A percentile compares a stretch with the other conserved stretches of the same genome.
phyloP scores from a whole-genome alignment of 2,113 vertebrate genomes.

The Seriola rivoliana region DNA sequence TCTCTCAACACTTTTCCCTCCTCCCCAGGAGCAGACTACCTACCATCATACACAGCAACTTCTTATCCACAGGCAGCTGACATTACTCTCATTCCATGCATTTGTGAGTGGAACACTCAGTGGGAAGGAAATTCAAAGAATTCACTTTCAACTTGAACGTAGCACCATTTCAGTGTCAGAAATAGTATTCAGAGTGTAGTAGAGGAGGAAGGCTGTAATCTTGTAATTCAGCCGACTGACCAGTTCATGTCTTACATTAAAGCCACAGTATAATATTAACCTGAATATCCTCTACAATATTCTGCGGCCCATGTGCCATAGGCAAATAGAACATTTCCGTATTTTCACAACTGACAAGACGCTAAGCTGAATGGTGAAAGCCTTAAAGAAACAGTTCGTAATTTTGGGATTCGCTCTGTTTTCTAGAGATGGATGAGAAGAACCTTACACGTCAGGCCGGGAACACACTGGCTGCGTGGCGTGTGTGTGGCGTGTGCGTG shows the following conservation, averaged over 20 bases:
- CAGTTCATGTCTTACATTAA: background rate
- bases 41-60: constrained; percentile 1
- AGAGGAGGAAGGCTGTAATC: background rate
- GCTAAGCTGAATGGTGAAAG: background rate
- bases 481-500: too few relatives aligned
- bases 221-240: background rate
- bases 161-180: constrained; percentile 15
- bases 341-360: background rate
- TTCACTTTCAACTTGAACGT: constrained; percentile 27
- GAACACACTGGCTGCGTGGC: too few relatives aligned
- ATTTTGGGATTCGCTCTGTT: background rate
- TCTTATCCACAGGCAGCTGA: constrained; percentile 52
- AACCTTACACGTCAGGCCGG: background rate
- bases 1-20: constrained; percentile 10
- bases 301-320: too few relatives aligned
- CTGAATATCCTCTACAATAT: background rate
- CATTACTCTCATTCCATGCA: constrained; percentile 51
- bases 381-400: too few relatives aligned
- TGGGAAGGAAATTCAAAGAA: constrained; percentile 42
- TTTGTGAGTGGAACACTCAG: constrained; percentile 44
- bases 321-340: too few relatives aligned
- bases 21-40: constrained; percentile 27
- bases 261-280: background rate
- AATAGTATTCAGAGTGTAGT: background rate
- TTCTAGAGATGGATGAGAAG: background rate